phyloP scores from a whole-genome alignment of 2,888 invertebrate species.

The Allygus modestus region DNA sequence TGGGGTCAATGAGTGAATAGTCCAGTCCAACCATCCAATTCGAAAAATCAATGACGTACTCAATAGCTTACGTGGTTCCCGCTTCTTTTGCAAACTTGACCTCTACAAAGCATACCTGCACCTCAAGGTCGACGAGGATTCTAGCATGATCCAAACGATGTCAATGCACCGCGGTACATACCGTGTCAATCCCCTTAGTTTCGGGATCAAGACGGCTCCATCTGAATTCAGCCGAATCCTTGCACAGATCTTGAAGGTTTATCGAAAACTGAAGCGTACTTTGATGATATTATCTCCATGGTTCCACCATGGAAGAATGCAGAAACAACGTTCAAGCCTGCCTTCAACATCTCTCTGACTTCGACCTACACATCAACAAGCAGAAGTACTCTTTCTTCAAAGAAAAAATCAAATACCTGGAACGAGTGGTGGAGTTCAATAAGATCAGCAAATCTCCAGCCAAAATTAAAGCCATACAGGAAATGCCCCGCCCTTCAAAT shows the following conservation, averaged over 20 bases:
- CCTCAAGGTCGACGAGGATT: constrained; percentile 62
- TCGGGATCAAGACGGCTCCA: constrained; percentile 64
- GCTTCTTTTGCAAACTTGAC: constrained; percentile 65
- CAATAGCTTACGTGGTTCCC: constrained; percentile 58
- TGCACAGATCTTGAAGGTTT: constrained; percentile 62
- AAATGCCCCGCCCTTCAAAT: constrained; percentile 54
- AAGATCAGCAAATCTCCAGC: constrained; percentile 52
- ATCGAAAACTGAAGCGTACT: constrained; percentile 62
- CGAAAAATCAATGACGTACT: constrained; percentile 64
- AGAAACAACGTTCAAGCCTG: constrained; percentile 50
- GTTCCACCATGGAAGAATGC: constrained; percentile 67
- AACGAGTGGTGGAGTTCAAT: constrained; percentile 56
- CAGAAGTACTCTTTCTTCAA: constrained; percentile 2
- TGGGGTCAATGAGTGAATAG: constrained; percentile 68
- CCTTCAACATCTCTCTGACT: constrained; percentile 62
- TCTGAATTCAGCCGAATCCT: constrained; percentile 64
- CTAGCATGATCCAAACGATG: constrained; percentile 41
- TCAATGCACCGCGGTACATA: constrained; percentile 54
- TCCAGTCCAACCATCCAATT: constrained; percentile 67
- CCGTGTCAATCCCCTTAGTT: not conserved
- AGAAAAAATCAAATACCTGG: constrained; percentile 49
- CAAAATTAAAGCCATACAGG: not conserved
- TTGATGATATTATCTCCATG: constrained; percentile 68
- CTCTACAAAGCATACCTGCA: constrained; percentile 67
- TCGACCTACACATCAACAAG: constrained; percentile 62